Evolutionary conservation across 2,113 vertebrate genomes (phyloP), one percentile per base, ranked within the genome.

Genomic region (Neomonachus schauinslandi): DNA sequence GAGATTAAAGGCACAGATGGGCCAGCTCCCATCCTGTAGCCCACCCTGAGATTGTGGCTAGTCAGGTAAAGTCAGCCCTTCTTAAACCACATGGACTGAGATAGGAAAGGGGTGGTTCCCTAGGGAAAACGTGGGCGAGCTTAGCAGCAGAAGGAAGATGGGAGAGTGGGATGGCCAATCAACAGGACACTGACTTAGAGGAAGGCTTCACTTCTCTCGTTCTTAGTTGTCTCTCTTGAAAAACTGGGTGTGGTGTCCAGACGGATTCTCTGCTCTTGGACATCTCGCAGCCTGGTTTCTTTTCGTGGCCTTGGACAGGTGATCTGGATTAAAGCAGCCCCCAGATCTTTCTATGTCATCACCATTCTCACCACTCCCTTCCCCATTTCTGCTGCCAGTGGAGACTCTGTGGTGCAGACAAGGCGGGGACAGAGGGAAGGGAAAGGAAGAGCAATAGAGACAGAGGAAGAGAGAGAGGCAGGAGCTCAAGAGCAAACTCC

Each of bases 401-500:
- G 81, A 88, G 55, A 80, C 16, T 13, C 31, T 22, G 4, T 59
- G 55, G 55, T 33, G 11, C 53, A 53, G 61, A 39, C 76, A 16
- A 53, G 74, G 13, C 36, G 76, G 26, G 6, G 16, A 88, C 77
- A 33, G 22, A 55, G 24, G 65, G 61, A 39, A 92, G n/a, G 65
- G 26, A 96, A 39, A 0, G 0, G 59, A 89, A 90, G 26, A 77
- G 53, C 61, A 61, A 67, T 18, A 82, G 88, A 91, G 92, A 0
- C 1, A 55, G 65, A 93, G 95, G 91, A 84, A 7, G 83, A 83
- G 80, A 97, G 91, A 69, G 80, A 95, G 87, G 80, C 89, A 96
- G 96, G 88, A 76, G 94, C 97, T 97, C 94, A 90, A 0, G 13
- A 79, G 59, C 61, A 94, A 98, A 98, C 57, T 26, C 26, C 59